A percentile compares a stretch with the other conserved stretches of the same genome.
phyloP scores from a whole-genome alignment of 2,888 invertebrate genomes.

The Meghimatium bilineatum region DNA sequence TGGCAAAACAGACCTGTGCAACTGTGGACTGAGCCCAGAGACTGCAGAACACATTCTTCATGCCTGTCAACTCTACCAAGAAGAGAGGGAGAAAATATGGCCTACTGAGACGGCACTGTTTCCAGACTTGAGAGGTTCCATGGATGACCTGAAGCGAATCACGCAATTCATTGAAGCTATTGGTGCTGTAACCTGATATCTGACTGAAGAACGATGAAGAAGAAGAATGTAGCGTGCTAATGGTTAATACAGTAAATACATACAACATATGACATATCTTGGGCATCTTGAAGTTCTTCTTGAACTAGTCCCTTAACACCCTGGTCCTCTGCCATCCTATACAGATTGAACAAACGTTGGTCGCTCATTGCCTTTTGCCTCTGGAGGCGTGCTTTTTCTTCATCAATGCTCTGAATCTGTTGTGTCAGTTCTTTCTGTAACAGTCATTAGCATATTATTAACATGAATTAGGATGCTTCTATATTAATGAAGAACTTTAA shows the following conservation, averaged over 20 bases:
- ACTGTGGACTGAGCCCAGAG: no score
- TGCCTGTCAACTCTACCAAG: no score
- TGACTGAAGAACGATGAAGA: no score
- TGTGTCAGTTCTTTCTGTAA: conserved; percentile 55
- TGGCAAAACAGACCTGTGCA: no score
- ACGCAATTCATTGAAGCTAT: no score
- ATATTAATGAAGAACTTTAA: not conserved
- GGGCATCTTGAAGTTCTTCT: conserved; percentile 15
- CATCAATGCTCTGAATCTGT: conserved; percentile 42
- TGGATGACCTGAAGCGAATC: no score
- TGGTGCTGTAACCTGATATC: no score
- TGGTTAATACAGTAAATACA: not conserved
- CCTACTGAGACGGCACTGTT: no score
- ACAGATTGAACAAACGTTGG: conserved; percentile 50
- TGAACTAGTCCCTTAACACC: conserved; percentile 45
- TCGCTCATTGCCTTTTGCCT: conserved; percentile 49
- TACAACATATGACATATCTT: conserved; percentile 24
- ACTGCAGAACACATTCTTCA: no score
- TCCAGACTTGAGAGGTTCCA: no score
- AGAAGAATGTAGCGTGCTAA: no score
- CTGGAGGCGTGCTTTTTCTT: conserved; percentile 46
- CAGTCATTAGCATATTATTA: not conserved
- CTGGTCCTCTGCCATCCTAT: conserved; percentile 50
- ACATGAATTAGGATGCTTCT: not conserved
- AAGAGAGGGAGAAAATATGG: no score